Percentiles rank a stretch among this genome's conserved stretches.
Conservation (phyloP, 2,888 invertebrate genomes). For the Cosmia pyralina region DNA sequence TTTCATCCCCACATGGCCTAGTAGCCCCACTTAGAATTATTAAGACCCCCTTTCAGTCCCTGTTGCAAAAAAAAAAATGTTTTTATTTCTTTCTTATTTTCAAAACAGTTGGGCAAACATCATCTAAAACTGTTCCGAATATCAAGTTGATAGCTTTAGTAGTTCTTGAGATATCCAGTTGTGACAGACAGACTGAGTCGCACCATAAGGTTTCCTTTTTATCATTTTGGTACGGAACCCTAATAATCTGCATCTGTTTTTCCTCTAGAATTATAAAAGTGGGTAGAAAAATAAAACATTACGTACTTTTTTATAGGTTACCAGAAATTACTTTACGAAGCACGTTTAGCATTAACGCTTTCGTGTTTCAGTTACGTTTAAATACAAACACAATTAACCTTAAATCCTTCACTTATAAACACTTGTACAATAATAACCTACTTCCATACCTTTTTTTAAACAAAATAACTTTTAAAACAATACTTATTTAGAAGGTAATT, state of each 20-base stretch:
- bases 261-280: not conserved
- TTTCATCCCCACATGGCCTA: too few species aligned
- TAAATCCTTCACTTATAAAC: constrained; percentile 15
- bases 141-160: too few species aligned
- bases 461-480: constrained; percentile 10
- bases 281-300: not conserved
- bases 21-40: too few species aligned
- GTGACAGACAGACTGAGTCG: too few species aligned
- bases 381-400: constrained; percentile 9
- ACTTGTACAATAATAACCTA: constrained; percentile 19
- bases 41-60: too few species aligned
- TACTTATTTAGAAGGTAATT: constrained; percentile 37
- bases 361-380: constrained; percentile 21
- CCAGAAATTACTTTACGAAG: not conserved
- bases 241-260: not conserved
- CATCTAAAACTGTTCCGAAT: too few species aligned
- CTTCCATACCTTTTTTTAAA: constrained; percentile 30
- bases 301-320: not conserved
- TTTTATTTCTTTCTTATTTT: too few species aligned
- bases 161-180: too few species aligned
- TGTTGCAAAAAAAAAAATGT: too few species aligned
- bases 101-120: too few species aligned
- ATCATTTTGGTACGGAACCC: too few species aligned
- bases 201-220: too few species aligned
- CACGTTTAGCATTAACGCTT: not conserved